Evolutionary conservation across 2,113 vertebrate genomes (phyloP), one percentile per base, ranked within the genome.

Genomic region (Progne subis): DNA sequence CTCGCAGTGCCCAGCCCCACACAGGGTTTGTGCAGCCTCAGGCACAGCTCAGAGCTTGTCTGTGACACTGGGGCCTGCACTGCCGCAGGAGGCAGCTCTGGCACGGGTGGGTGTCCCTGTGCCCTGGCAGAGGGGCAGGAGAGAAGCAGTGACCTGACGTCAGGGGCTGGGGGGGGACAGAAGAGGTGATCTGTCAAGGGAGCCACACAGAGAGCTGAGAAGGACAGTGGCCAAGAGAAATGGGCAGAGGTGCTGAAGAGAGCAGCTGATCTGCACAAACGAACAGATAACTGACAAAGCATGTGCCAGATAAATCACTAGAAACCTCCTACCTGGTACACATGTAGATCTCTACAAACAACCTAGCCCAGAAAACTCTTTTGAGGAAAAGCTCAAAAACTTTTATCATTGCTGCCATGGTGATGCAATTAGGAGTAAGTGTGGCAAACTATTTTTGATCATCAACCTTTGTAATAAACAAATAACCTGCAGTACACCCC

Each of bases 351-450:
- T 83, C 86, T 83, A 59, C 77, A 90, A 95, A 67, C 76, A 90
- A 69, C 29, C 20, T 53, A 64, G 52, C n/a, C 46, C 63, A 80
- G 55, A 41, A 92, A 92, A 94, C 6, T 86, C 90, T 93, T 93
- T 83, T 88, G 68, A 95, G 80, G 88, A 92, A 94, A 92, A 94
- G 15, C 55, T 78, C 0, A 4, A 70, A 93, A 92, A 74, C 88
- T 97, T 96, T 92, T 86, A 88, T 90, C 44, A 43, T 46, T 41
- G 94, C 94, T 94, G 80, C 88, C 80, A 94, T 95, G 83, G 95
- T 59, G 88, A 96, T 83, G 47, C 34, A 9, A 86, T 67, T 70
- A 63, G 76, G 80, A 84, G 29, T 90, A 90, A 80, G 56, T 50
- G 59, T 86, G 80, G 52, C 55, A 47, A 80, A 81, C 32, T 74